Percentiles rank a stretch among this genome's conserved stretches.
phyloP scores from a whole-genome alignment of 1,140 invertebrate species.

The Drosophila subobscura region DNA sequence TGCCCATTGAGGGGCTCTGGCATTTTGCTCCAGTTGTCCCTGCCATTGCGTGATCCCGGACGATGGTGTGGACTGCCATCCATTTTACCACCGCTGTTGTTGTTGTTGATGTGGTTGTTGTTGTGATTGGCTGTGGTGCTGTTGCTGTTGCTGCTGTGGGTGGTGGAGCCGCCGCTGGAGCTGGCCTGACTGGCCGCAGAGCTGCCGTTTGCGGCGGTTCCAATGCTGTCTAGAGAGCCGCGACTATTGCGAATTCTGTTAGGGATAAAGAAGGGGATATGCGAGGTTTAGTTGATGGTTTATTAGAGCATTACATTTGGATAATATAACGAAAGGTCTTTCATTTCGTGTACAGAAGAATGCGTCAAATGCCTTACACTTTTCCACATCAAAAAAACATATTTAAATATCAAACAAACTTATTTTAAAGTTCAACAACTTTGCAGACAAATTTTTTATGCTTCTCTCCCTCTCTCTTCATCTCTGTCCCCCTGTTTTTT shows the following conservation, averaged over 20 bases:
- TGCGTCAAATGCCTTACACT: not conserved
- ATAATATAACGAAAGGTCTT: not conserved
- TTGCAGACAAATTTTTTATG: slow-evolving; percentile 37
- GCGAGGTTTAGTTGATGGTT: not conserved
- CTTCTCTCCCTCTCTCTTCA: not conserved
- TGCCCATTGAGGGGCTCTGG: slow-evolving; percentile 80
- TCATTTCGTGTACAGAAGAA: too few relatives aligned
- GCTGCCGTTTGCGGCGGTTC: slow-evolving; percentile 73
- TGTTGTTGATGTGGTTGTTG: slow-evolving; percentile 61
- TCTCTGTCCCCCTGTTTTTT: too few relatives aligned
- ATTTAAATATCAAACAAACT: not conserved
- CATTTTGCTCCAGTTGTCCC: slow-evolving; percentile 83
- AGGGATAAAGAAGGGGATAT: not conserved
- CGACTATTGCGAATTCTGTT: slow-evolving; percentile 82
- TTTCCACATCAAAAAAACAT: not conserved
- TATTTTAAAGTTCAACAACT: slow-evolving; percentile 19
- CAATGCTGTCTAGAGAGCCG: slow-evolving; percentile 81
- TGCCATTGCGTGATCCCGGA: slow-evolving; percentile 75
- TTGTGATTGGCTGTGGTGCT: slow-evolving; percentile 33
- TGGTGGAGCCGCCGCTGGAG: slow-evolving; percentile 72
- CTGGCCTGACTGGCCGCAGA: slow-evolving; percentile 78
- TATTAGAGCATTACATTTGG: not conserved
- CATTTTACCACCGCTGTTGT: slow-evolving; percentile 56
- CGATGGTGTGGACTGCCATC: slow-evolving; percentile 74
- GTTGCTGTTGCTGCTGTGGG: slow-evolving; percentile 41